Percentiles rank a stretch among this genome's conserved stretches.
phyloP scores from a whole-genome alignment of 2,888 invertebrate genomes.

The Drepana falcataria region DNA sequence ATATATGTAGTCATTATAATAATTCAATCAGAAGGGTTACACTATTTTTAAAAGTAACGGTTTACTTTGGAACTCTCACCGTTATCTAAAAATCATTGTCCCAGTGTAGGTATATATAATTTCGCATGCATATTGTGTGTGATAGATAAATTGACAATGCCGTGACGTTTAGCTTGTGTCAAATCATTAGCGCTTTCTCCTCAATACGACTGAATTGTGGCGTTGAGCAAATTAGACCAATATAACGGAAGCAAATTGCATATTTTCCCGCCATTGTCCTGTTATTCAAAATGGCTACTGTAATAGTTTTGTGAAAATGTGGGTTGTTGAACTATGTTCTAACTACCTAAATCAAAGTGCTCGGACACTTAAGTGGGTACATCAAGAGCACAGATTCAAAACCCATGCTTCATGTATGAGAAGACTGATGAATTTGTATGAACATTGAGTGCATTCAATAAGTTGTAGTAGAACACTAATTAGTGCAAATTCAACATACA shows the following conservation, averaged over 20 bases:
- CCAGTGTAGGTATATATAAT: neutral
- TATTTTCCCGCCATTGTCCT: conserved; percentile 7
- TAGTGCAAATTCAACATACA: too few relatives aligned
- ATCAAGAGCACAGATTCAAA: too few relatives aligned
- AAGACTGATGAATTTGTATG: too few relatives aligned
- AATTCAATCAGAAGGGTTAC: neutral
- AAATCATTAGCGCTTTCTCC: neutral
- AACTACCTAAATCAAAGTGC: too few relatives aligned
- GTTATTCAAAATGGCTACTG: neutral
- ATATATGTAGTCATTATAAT: neutral
- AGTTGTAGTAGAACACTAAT: too few relatives aligned
- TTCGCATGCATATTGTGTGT: neutral
- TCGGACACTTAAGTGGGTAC: too few relatives aligned
- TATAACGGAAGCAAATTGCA: conserved; percentile 5
- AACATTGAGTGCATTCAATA: too few relatives aligned
- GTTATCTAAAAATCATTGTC: neutral
- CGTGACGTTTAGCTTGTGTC: neutral
- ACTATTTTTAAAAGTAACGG: neutral
- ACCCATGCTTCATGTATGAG: too few relatives aligned
- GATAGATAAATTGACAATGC: neutral
- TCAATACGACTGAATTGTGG: neutral
- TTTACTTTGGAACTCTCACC: conserved; percentile 14
- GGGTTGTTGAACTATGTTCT: too few relatives aligned
- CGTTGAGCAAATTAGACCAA: conserved; percentile 3
- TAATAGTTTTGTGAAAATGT: neutral